Conservation (phyloP, 2,797 vertebrate genomes). For the Sebastes itinus region DNA sequence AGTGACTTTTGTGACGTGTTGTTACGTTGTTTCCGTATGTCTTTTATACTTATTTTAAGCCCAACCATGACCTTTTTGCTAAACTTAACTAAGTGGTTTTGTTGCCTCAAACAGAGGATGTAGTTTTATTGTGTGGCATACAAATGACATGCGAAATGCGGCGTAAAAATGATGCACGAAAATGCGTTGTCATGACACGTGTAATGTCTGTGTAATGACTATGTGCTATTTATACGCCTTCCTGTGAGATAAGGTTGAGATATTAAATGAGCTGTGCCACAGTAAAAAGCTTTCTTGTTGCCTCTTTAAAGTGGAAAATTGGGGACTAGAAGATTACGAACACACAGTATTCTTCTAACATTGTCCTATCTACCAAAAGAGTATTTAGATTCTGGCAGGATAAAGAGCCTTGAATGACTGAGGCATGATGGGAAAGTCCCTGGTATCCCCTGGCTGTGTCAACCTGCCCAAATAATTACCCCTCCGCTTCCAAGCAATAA, state of each 20-base stretch:
- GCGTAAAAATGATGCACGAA: neutral
- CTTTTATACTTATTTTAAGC: neutral
- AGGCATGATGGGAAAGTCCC: constrained; percentile 63
- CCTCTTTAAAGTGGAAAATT: neutral
- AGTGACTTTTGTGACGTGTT: too few relatives aligned
- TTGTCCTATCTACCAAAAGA: neutral
- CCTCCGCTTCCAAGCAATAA: constrained; percentile 23
- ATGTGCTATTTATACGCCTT: neutral
- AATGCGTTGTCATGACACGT: too few relatives aligned
- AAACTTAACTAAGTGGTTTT: neutral
- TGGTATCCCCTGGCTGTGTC: constrained; percentile 25
- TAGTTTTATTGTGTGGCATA: too few relatives aligned
- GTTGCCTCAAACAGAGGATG: neutral
- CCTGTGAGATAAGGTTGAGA: neutral
- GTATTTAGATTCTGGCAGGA: constrained; percentile 19
- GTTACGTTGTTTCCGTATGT: neutral
- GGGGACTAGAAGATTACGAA: neutral
- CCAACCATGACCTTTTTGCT: neutral
- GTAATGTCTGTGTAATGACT: too few relatives aligned
- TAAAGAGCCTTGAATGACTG: constrained; percentile 8
- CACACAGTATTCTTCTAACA: neutral
- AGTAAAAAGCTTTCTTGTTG: neutral
- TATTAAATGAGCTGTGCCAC: neutral
- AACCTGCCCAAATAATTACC: constrained; percentile 20
- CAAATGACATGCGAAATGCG: neutral